Conservation (phyloP, 2,888 invertebrate genomes). For the Oscheius sp. region DNA sequence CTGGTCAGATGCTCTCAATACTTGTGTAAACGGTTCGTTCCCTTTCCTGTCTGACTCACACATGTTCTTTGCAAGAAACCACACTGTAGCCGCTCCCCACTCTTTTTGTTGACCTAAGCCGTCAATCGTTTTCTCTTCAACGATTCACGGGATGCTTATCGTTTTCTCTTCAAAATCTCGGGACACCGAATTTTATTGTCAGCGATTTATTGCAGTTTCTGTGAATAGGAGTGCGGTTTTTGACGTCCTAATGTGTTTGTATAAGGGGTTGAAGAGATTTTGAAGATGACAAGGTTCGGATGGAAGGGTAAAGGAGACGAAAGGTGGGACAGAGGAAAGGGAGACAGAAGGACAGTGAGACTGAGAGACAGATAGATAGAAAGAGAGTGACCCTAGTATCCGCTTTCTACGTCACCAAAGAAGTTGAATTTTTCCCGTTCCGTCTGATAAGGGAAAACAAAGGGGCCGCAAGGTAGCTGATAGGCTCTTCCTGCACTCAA, state of each 20-base stretch:
- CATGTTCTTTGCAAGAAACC: not conserved
- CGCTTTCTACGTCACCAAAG: not conserved
- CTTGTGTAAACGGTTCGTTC: constrained; percentile 61
- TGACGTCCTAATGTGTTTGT: too few species aligned
- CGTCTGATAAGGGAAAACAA: constrained; percentile 18
- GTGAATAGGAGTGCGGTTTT: not conserved
- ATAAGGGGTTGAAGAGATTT: too few species aligned
- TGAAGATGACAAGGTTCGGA: too few species aligned
- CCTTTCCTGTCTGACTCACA: not conserved
- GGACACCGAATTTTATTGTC: too few species aligned
- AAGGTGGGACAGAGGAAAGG: too few species aligned
- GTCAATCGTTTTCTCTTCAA: not conserved
- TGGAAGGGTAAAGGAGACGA: too few species aligned
- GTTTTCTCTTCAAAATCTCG: too few species aligned
- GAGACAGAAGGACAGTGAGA: too few species aligned
- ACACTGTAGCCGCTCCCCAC: not conserved
- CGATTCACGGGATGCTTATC: not conserved
- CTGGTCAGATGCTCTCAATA: constrained; percentile 68
- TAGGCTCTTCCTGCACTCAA: not conserved
- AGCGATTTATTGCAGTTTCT: not conserved
- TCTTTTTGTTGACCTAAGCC: not conserved
- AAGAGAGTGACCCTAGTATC: too few species aligned
- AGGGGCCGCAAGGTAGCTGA: constrained; percentile 5
- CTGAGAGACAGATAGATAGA: too few species aligned
- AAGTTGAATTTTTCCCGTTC: constrained; percentile 5